These are phyloP conservation scores for Cantharis lateralis DNA, from an alignment of 2,888 invertebrate genomes.

Conservation along the genomic window DNA sequence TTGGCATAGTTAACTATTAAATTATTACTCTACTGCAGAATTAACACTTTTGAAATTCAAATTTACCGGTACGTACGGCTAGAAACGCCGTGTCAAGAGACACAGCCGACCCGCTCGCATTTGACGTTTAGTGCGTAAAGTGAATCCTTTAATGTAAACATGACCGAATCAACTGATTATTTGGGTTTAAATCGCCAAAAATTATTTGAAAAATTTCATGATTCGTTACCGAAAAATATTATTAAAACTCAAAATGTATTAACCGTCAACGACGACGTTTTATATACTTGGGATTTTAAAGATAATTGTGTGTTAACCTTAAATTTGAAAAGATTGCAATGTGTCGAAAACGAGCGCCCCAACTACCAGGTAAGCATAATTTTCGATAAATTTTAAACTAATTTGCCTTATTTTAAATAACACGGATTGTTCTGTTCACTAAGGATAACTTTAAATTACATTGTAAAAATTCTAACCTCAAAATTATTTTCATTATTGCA, in stretches of 20 bases:
- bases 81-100: neutral
- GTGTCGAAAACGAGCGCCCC: slow-evolving; percentile 56
- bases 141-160: slow-evolving; percentile 39
- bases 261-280: slow-evolving; percentile 67
- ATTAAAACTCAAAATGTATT: slow-evolving; percentile 67
- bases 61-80: slow-evolving; percentile 3
- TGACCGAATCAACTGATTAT: slow-evolving; percentile 65
- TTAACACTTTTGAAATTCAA: neutral
- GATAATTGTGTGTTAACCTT: slow-evolving; percentile 68
- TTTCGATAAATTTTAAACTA: neutral
- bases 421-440: neutral
- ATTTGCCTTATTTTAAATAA: neutral
- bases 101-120: neutral
- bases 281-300: slow-evolving; percentile 69
- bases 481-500: neutral
- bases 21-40: neutral
- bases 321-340: slow-evolving; percentile 60
- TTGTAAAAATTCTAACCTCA: neutral
- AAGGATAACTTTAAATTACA: neutral
- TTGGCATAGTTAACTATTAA: neutral
- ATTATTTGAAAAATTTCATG: slow-evolving; percentile 64
- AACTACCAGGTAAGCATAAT: slow-evolving; percentile 63
- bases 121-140: neutral
- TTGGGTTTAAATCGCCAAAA: slow-evolving; percentile 64
- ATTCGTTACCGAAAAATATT: slow-evolving; percentile 59